Base-by-base conservation (phyloP, 2,888 invertebrate genomes). In the Agonopterix heracliana region DNA sequence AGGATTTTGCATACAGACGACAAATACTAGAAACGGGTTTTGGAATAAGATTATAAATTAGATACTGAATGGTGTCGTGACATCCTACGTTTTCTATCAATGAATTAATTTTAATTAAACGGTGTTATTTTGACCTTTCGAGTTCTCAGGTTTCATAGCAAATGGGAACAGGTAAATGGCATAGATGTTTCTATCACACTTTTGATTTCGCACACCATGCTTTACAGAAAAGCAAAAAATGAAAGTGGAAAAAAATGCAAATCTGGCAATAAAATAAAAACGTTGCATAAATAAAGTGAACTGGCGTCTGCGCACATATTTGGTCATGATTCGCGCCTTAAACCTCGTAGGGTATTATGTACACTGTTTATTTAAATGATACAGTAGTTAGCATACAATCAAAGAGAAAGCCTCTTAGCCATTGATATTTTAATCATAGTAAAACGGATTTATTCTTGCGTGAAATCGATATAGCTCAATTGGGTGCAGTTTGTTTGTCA, bases 351-450 rank as follows among this genome's bases (percentile, higher is more conserved):
- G 17, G 43, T 7, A 26, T 43, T 13, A 17, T n/a, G 34, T 44
- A 17, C 36, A 43, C 12, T 44, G 49, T 49, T 51, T 51, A 52
- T 55, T 51, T 51, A 55, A 55, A 50, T 53, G 49, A 48, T 42
- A 66, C 65, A 67, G 66, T 76, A 73, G 74, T 87, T 86, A 79
- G 87, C 84, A 84, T 86, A 86, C 86, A 87, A 87, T 84, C 78
- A 78, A 57, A 67, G 84, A 71, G 85, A 87, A 87, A 87, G 85
- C 63, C 47, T 56, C 56, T 58, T 49, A 59, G 60, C 69, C 70
- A 78, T 78, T 81, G 84, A 84, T 83, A 83, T 81, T 85, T 81
- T 86, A 86, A 86, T 86, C 79, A 71, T 53, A 59, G 59, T 64
- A 66, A 26, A 26, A 63, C 61, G 60, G 61, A 70, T 70, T 77